These are phyloP conservation scores for Harpegnathos saltator DNA, from an alignment of 1,140 invertebrate genomes.

Conservation along the genomic window DNA sequence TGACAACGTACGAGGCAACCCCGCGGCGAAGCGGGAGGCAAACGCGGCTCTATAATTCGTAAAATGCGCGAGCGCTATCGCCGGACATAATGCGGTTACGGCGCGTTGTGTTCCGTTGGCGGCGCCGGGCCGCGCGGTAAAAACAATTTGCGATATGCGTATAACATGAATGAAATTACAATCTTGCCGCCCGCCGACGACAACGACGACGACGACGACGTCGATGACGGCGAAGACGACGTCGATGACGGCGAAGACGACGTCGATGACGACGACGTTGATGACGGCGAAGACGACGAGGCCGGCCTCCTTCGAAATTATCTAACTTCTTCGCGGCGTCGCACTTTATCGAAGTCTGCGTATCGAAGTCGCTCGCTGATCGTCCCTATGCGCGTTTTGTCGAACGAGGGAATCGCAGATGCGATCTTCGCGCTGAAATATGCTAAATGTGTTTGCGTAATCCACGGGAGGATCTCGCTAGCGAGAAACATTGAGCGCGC, in stretches of 20 bases:
- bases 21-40: not conserved
- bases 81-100: conserved; percentile 27
- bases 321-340: conserved; percentile 20
- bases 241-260: too few relatives aligned
- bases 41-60: conserved; percentile 13
- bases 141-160: conserved; percentile 44
- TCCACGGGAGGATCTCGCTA: not conserved
- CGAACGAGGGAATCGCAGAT: conserved; percentile 15
- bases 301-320: conserved; percentile 17
- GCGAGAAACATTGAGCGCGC: too few relatives aligned
- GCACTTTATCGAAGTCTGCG: conserved; percentile 29
- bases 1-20: not conserved
- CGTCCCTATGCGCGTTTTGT: not conserved
- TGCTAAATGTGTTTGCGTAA: not conserved
- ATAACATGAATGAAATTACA: conserved; percentile 37
- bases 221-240: too few relatives aligned
- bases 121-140: conserved; percentile 3
- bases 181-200: conserved; percentile 11
- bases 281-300: too few relatives aligned
- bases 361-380: not conserved
- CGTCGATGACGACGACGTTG: too few relatives aligned
- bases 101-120: conserved; percentile 5
- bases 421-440: not conserved
- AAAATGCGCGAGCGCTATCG: not conserved
- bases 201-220: too few relatives aligned